A percentile compares a stretch with the other conserved stretches of the same genome.
Conservation (phyloP, 2,888 invertebrate species). For the Heteropelma amictum region DNA sequence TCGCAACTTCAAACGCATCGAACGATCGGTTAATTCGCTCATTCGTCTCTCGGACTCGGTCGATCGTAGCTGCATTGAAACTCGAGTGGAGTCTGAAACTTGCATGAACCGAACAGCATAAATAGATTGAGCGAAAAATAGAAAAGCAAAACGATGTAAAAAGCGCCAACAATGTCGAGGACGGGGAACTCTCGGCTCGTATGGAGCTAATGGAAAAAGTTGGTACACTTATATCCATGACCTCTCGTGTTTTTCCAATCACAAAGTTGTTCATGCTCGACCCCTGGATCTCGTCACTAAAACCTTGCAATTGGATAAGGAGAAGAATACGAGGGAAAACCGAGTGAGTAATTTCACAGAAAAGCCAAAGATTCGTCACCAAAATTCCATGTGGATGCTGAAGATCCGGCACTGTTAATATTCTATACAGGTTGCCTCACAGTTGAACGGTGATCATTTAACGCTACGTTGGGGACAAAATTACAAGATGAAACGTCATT, state of each 20-base stretch:
- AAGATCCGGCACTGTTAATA: conserved; percentile 8
- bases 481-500: no score
- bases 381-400: conserved; percentile 27
- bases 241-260: conserved; percentile 64
- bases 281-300: conserved; percentile 23
- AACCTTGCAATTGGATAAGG: background rate
- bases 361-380: conserved; percentile 22
- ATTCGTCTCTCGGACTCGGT: no score
- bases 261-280: conserved; percentile 60
- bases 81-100: no score
- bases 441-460: no score
- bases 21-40: no score
- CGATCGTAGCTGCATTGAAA: no score
- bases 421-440: no score
- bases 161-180: conserved; percentile 15
- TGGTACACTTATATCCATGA: conserved; percentile 56
- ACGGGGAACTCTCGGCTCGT: conserved; percentile 38
- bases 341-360: conserved; percentile 8
- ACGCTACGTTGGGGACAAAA: no score
- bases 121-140: background rate
- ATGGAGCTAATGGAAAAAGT: conserved; percentile 57
- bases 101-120: no score
- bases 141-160: background rate
- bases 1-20: no score
- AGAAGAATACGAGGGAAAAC: background rate